Percentiles rank a stretch among this genome's conserved stretches.
Conservation (phyloP, 2,113 vertebrate species). For the Vidua macroura region DNA sequence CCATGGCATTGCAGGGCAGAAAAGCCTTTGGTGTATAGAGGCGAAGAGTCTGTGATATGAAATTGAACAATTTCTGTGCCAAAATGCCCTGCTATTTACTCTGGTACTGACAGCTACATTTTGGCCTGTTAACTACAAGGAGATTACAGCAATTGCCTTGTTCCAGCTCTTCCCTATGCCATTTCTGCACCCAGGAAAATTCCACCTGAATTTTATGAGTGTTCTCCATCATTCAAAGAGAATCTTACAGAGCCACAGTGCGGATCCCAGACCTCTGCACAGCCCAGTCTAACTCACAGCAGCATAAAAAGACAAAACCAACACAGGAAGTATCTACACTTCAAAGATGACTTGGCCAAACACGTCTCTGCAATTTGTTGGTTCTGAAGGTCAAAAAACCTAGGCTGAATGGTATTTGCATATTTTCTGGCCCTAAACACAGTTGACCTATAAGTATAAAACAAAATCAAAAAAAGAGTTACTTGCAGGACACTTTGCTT, state of each 20-base stretch:
- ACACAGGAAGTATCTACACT: neutral
- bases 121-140: neutral
- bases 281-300: neutral
- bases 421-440: neutral
- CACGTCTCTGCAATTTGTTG: neutral
- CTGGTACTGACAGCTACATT: neutral
- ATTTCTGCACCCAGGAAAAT: neutral
- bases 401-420: neutral
- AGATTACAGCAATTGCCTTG: neutral
- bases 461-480: neutral
- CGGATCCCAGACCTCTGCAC: neutral
- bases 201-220: neutral
- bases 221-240: neutral
- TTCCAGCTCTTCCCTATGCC: neutral
- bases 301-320: neutral
- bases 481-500: neutral
- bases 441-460: neutral
- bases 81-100: neutral
- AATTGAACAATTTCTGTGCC: neutral
- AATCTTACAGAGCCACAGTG: neutral
- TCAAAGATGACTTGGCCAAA: neutral
- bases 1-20: neutral
- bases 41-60: neutral
- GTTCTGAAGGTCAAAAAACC: neutral
- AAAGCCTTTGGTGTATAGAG: neutral